Percentiles rank a stretch among this genome's conserved stretches.
Evolutionary conservation across 2,113 vertebrate genomes (phyloP).

Genomic region (Pheucticus melanocephalus): DNA sequence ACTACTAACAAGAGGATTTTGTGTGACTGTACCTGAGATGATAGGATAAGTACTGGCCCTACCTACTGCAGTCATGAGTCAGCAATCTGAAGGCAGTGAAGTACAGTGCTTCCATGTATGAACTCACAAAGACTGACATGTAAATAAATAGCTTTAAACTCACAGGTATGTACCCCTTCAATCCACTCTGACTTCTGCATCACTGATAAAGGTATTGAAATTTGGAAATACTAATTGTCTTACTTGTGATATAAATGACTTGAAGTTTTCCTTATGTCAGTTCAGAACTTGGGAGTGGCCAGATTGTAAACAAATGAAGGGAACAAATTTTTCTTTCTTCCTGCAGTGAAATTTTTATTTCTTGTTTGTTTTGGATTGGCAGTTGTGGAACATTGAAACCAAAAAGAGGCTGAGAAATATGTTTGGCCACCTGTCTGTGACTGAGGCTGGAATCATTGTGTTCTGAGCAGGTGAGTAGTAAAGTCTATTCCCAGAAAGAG

Average conservation of each 20-base stretch:
- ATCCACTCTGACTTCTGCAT: neutral
- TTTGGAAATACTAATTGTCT: neutral
- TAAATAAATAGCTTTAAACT: neutral
- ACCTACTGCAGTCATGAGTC: neutral
- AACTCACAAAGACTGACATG: neutral
- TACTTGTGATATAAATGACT: neutral
- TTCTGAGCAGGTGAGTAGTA: slow-evolving; percentile 80
- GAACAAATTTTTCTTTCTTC: neutral
- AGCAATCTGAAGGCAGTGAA: neutral
- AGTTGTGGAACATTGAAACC: slow-evolving; percentile 79
- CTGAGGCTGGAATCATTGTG: slow-evolving; percentile 76
- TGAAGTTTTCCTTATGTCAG: neutral
- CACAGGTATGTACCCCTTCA: neutral
- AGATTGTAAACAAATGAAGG: neutral
- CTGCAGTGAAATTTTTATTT: neutral
- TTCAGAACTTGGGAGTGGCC: neutral
- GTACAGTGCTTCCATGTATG: neutral
- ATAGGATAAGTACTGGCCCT: neutral
- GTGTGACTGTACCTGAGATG: neutral
- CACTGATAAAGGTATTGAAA: neutral
- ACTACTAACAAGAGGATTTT: neutral
- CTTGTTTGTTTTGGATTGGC: slow-evolving; percentile 8
- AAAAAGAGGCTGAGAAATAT: slow-evolving; percentile 70
- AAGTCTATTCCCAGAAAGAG: neutral
- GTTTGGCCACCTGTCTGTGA: slow-evolving; percentile 72